These are phyloP conservation scores for Danio choprae DNA, from an alignment of 2,797 vertebrate genomes.

Conservation along the genomic window DNA sequence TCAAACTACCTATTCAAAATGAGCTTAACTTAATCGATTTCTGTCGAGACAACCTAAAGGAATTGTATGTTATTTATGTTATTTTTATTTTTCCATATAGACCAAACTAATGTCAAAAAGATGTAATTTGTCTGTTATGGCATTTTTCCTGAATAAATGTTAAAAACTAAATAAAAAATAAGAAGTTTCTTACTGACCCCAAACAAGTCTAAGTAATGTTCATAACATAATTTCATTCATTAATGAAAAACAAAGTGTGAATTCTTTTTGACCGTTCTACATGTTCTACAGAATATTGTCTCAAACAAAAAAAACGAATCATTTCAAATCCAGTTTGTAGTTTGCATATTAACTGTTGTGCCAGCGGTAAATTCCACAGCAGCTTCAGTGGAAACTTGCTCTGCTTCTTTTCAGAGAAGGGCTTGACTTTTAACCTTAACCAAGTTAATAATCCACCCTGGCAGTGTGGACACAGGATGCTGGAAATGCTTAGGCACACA, in stretches of 20 bases:
- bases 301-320: not conserved
- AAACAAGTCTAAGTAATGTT: no score
- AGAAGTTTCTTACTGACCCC: no score
- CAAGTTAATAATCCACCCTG: slow-evolving; percentile 60
- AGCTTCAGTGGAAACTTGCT: slow-evolving; percentile 53
- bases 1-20: no score
- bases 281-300: not conserved
- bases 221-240: no score
- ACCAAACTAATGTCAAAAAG: no score
- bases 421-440: slow-evolving; percentile 52
- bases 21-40: no score
- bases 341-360: slow-evolving; percentile 45
- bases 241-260: not conserved
- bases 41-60: no score
- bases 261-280: not conserved
- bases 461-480: slow-evolving; percentile 30
- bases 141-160: no score
- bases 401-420: slow-evolving; percentile 42
- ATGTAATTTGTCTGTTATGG: no score
- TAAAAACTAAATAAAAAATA: no score
- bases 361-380: slow-evolving; percentile 23
- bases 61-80: no score
- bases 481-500: slow-evolving; percentile 53
- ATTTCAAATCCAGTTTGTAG: not conserved
- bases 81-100: no score